These are phyloP conservation scores for Sthenelais limicola DNA, from an alignment of 2,888 invertebrate species.

Conservation along the genomic window DNA sequence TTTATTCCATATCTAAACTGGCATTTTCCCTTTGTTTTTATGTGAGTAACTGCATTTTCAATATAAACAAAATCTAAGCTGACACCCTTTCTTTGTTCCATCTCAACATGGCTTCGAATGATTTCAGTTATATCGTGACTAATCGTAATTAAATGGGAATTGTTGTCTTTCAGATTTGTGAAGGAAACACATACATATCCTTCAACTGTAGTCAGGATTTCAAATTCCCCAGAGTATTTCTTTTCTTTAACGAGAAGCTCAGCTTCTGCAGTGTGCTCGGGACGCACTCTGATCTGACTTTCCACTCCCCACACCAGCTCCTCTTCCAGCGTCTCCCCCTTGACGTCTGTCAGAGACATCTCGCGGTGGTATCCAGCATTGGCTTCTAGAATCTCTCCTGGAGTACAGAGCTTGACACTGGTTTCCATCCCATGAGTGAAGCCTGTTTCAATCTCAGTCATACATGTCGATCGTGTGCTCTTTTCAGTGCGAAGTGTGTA, in stretches of 20 bases:
- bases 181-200: constrained; percentile 53
- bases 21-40: constrained; percentile 50
- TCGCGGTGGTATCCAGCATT: constrained; percentile 71
- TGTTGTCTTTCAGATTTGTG: constrained; percentile 52
- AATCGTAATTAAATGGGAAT: constrained; percentile 50
- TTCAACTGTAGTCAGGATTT: constrained; percentile 55
- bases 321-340: constrained; percentile 68
- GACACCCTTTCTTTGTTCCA: constrained; percentile 42
- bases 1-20: constrained; percentile 54
- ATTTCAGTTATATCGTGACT: constrained; percentile 51
- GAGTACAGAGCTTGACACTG: constrained; percentile 68
- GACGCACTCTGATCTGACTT: constrained; percentile 59
- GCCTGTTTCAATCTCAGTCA: constrained; percentile 50
- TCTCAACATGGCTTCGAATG: constrained; percentile 44
- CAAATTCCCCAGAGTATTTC: constrained; percentile 61
- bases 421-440: constrained; percentile 67
- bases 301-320: constrained; percentile 71
- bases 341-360: constrained; percentile 66
- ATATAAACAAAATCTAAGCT: constrained; percentile 42
- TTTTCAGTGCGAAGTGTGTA: constrained; percentile 57
- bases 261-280: constrained; percentile 66
- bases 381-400: constrained; percentile 71
- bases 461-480: constrained; percentile 51
- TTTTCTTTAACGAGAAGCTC: constrained; percentile 69
- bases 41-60: constrained; percentile 37